Base-by-base conservation (phyloP, 2,888 invertebrate species). In the Sinodicranocentrus sp. region DNA sequence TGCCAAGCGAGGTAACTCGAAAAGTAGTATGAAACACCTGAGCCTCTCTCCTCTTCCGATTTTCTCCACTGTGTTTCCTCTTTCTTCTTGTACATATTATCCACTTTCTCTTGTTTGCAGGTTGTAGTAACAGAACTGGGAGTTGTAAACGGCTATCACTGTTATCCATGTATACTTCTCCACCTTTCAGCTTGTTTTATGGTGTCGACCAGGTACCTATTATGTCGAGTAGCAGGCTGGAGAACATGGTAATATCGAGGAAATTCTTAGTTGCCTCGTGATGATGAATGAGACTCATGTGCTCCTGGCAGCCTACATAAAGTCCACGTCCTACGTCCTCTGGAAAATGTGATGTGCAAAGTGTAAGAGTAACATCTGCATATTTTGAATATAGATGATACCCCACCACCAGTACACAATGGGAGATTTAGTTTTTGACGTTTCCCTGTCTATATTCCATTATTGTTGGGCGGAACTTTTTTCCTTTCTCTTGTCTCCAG, bases 231-330 rank as follows among this genome's bases (percentile, higher is more conserved):
- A n/a, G n/a, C n/a, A n/a, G n/a, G n/a, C n/a, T n/a, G n/a, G n/a
- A n/a, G n/a, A n/a, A n/a, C n/a, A n/a, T n/a, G n/a, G 8, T 19
- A 19, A 52, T 52, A n/a, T 52, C 19, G 52, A 52, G 8, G 19
- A 39, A 8, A 39, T 5, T 39, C 52, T 19, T 52, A 8, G 8
- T n/a, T n/a, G 8, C 5, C 52, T 19, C 8, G 52, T 78, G 61
- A 79, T 71, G 79, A 79, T 79, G 52, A 79, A 79, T 79, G 79
- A 39, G 65, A 3, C 48, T 63, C 71, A 33, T 78, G 48, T 79
- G 79, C 21, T 63, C 63, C 63, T 79, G 79, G 71, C 79, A 79
- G 79, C 79, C 33, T 33, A 23, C 63, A 71, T 71, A 44, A 54
- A 76, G 76, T 76, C 57, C n/a, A n/a, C n/a, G 57, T 44, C 76